These are phyloP conservation scores for Pterobdella sp. DNA, from an alignment of 2,888 invertebrate species.

Conservation along the genomic window DNA sequence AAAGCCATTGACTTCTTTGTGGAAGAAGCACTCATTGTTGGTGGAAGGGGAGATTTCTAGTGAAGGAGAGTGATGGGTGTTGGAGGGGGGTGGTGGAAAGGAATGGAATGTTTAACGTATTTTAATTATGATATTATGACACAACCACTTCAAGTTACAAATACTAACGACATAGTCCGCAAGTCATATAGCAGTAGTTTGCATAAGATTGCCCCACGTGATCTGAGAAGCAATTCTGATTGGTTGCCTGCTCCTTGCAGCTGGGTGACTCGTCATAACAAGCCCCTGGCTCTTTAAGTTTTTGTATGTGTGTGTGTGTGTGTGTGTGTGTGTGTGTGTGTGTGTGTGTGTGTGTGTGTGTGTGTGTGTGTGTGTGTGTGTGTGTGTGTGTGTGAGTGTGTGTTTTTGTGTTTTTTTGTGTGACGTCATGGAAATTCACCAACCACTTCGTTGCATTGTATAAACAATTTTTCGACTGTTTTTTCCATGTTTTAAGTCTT, in stretches of 20 bases:
- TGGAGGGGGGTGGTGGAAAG: too few relatives aligned
- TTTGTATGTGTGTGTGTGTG: background rate
- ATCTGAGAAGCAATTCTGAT: conserved; percentile 2
- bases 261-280: background rate
- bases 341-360: conserved; percentile 9
- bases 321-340: conserved; percentile 6
- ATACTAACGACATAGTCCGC: background rate
- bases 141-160: background rate
- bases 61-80: too few relatives aligned
- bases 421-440: background rate
- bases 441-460: background rate
- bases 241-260: conserved; percentile 11
- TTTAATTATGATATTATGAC: background rate
- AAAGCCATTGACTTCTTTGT: background rate
- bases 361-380: conserved; percentile 5
- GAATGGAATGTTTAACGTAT: too few relatives aligned
- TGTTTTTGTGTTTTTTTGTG: too few relatives aligned
- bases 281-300: background rate
- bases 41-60: background rate
- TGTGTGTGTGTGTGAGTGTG: too few relatives aligned
- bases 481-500: too few relatives aligned
- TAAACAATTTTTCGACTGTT: background rate
- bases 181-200: background rate
- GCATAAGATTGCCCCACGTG: background rate
- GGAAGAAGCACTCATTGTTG: background rate